Base-by-base conservation (phyloP, 2,797 vertebrate genomes). In the Hipposideros larvatus region DNA sequence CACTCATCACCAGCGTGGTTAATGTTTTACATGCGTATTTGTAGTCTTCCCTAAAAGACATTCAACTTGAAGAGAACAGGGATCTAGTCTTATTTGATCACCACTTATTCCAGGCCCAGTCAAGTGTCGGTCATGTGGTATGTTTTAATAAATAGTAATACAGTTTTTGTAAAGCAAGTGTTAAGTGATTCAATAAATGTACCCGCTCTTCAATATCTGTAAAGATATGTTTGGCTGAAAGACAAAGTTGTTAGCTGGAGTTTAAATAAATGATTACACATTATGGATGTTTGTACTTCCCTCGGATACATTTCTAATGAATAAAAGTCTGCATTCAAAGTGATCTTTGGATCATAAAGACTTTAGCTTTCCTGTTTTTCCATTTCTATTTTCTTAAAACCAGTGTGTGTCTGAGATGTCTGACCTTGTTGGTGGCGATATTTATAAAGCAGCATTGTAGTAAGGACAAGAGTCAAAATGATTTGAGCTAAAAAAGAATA, bases 381-480 rank as follows among this genome's bases (percentile, higher is more conserved):
- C 16, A 11, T 53, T 46, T 80, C 80, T 73, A 22, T 77, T n/a
- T 53, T 53, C 11, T 63, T 71, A n/a, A 59, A 71, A 59, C 2
- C 14, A 57, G 0, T 55, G 0, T 88, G 11, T 41, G 13, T 95
- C 18, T 90, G 73, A 43, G 21, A 65, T 71, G 28, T 75, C 37
- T 93, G 63, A 48, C 73, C 28, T 94, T 80, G n/a, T 0, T 78
- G 34, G 2, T 53, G 3, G 28, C 57, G 51, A 41, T 68, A 94
- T 91, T 84, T 94, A 77, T 59, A 82, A 80, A 97, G 43, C 2
- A 73, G 8, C 83, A 75, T 1, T 94, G 91, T 15, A 82, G 26
- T n/a, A 92, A 77, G 37, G 46, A 61, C 63, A 96, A 89, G 48
- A 21, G 66, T 96, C 94, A 97, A 68, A 46, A 9, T 84, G 41